phyloP scores from a whole-genome alignment of 2,113 vertebrate genomes.

The Callospermophilus lateralis region DNA sequence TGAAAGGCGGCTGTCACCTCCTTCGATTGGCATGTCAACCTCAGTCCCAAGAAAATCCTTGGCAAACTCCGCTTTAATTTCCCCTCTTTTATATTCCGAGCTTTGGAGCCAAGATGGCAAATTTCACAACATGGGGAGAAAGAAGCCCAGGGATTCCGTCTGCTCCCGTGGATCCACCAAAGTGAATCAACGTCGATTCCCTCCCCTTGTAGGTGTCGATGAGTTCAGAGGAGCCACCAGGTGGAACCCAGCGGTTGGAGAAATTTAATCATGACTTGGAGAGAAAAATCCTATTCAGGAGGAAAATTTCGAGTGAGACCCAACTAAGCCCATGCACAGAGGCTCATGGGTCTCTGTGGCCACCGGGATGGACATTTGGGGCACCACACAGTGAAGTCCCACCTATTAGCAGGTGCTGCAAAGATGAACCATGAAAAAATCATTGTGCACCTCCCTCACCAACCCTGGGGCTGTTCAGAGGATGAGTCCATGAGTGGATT shows the following conservation, averaged over 20 bases:
- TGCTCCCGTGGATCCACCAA: neutral
- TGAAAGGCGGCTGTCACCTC: neutral
- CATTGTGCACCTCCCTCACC: constrained; percentile 88
- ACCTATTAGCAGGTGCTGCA: constrained; percentile 41
- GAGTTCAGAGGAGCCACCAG: neutral
- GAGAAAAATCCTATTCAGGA: neutral
- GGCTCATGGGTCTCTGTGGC: fast-evolving
- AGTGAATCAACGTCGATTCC: neutral
- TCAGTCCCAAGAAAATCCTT: neutral
- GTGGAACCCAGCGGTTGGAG: too few species aligned
- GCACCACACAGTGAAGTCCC: constrained; percentile 64
- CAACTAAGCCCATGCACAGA: neutral
- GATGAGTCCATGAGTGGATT: constrained; percentile 64
- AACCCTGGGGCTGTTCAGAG: constrained; percentile 80
- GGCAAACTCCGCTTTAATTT: too few species aligned
- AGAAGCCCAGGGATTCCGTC: neutral
- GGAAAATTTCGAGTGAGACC: fast-evolving
- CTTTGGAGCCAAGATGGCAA: neutral
- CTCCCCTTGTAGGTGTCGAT: fast-evolving
- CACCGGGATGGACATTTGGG: too few species aligned
- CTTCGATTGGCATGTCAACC: fast-evolving
- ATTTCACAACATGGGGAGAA: neutral
- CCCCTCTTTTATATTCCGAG: neutral
- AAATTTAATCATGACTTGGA: neutral
- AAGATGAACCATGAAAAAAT: constrained; percentile 85